Evolutionary conservation across 2,113 vertebrate species (phyloP).

Genomic region (Apistogramma diplotaenia): DNA sequence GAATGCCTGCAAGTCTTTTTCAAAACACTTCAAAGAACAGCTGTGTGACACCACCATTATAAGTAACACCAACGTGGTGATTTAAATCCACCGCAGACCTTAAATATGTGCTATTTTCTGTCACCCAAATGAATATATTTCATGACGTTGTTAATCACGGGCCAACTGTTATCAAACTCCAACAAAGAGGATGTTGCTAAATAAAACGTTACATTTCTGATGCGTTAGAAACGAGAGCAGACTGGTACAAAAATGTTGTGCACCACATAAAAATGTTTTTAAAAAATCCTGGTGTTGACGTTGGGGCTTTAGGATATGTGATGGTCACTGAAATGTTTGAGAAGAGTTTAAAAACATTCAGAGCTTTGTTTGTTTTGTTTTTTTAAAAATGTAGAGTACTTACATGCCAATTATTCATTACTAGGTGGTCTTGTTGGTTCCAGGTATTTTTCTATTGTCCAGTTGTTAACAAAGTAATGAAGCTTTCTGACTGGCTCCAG

Average conservation of each 20-base stretch:
- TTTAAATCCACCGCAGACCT: not conserved
- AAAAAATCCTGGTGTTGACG: not conserved
- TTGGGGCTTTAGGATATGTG: not conserved
- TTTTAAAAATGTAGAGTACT: not conserved
- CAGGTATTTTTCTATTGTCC: not conserved
- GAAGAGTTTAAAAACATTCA: not conserved
- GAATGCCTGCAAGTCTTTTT: not conserved
- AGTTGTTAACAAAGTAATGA: not conserved
- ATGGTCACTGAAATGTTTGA: not conserved
- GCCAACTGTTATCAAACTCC: not conserved
- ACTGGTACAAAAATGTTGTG: not conserved
- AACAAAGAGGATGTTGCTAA: not conserved
- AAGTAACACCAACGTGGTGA: not conserved
- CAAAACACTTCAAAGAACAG: not conserved
- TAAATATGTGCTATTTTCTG: not conserved
- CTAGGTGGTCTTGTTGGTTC: not conserved
- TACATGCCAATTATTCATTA: not conserved
- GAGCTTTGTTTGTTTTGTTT: not conserved
- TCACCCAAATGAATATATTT: not conserved
- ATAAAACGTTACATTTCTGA: not conserved
- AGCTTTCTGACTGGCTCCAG: not conserved
- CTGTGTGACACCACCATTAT: not conserved
- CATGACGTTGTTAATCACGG: not conserved
- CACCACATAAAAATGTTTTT: not conserved
- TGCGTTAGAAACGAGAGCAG: not conserved